phyloP scores from a whole-genome alignment of 2,888 invertebrate genomes.

The Liodrosophila aerea region DNA sequence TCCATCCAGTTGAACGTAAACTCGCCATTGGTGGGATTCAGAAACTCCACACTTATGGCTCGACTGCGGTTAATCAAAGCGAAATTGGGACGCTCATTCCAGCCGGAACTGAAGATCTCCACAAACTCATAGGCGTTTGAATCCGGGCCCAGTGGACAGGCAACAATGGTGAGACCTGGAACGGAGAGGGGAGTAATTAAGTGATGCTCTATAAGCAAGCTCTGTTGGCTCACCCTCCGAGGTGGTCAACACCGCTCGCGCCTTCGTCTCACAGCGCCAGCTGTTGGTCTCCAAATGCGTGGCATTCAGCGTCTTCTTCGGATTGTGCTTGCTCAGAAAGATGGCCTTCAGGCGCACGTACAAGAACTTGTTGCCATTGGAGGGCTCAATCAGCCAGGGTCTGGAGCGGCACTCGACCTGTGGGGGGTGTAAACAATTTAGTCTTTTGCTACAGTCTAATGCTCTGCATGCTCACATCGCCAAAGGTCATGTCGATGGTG shows the following conservation, averaged over 20 bases:
- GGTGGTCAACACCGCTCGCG: constrained; percentile 90
- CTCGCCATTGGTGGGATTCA: constrained; percentile 88
- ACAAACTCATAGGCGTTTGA: constrained; percentile 86
- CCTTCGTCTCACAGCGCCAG: constrained; percentile 88
- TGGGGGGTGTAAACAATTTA: background rate
- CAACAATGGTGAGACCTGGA: constrained; percentile 83
- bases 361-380: constrained; percentile 87
- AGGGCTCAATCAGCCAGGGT: constrained; percentile 91
- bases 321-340: constrained; percentile 83
- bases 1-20: constrained; percentile 93
- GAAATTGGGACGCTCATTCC: constrained; percentile 86
- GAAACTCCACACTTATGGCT: constrained; percentile 90
- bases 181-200: background rate
- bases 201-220: background rate
- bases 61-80: constrained; percentile 85
- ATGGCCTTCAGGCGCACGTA: constrained; percentile 90
- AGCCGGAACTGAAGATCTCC: constrained; percentile 93
- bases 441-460: background rate
- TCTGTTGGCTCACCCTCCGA: constrained; percentile 82
- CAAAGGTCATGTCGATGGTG: constrained; percentile 86
- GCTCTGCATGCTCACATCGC: constrained; percentile 77
- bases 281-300: constrained; percentile 84
- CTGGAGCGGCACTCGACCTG: constrained; percentile 91
- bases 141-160: constrained; percentile 84
- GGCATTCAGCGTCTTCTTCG: constrained; percentile 84